A percentile compares a stretch with the other conserved stretches of the same genome.
phyloP scores from a whole-genome alignment of 2,797 vertebrate species.

The Premnoplex brunnescens region DNA sequence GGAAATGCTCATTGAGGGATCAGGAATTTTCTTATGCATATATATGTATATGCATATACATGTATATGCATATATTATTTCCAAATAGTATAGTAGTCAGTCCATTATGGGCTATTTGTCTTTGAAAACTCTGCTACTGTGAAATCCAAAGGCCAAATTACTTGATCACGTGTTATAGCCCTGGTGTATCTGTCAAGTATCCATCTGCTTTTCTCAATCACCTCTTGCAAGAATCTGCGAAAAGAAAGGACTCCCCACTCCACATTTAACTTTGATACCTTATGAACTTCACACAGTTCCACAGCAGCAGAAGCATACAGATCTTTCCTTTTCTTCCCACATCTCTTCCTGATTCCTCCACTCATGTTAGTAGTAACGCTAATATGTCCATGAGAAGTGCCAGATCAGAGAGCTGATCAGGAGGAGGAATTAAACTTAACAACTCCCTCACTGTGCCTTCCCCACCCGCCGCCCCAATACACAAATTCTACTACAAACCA shows the following conservation, averaged over 20 bases:
- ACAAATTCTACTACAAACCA: neutral
- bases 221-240: neutral
- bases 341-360: neutral
- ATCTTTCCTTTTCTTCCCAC: neutral
- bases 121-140: neutral
- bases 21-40: neutral
- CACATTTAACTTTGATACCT: neutral
- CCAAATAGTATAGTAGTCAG: neutral
- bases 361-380: neutral
- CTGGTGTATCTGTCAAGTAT: neutral
- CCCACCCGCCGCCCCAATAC: accelerated
- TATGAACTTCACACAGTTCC: neutral
- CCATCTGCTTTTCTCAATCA: neutral
- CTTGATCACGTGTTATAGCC: neutral
- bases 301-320: neutral
- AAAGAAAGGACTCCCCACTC: accelerated
- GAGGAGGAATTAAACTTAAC: neutral
- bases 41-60: neutral
- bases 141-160: neutral
- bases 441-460: neutral
- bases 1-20: neutral
- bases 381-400: neutral
- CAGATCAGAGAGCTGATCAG: neutral
- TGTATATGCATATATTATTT: neutral
- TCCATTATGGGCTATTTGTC: neutral